Evolutionary conservation across 1,140 invertebrate species (phyloP).

Genomic region (Solenopsis fugax): DNA sequence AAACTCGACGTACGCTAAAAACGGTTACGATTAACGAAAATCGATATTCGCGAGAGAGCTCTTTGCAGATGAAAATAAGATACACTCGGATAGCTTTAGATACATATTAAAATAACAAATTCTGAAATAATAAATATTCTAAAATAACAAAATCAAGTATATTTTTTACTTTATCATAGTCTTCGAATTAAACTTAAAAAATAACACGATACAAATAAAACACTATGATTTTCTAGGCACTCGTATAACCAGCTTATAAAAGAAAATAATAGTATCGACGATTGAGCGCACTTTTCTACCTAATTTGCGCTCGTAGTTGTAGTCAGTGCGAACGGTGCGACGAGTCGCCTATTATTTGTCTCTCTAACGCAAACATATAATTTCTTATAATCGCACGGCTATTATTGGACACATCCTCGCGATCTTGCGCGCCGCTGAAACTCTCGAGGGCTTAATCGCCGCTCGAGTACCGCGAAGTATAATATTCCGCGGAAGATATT

Average conservation of each 20-base stretch:
- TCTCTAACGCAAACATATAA: constrained; percentile 28
- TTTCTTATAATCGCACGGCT: constrained; percentile 6
- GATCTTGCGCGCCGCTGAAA: constrained; percentile 15
- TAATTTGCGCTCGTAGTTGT: constrained; percentile 9
- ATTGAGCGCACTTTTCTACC: neutral
- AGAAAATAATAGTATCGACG: constrained; percentile 3
- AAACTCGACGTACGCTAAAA: neutral
- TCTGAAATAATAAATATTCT: neutral
- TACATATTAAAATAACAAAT: neutral
- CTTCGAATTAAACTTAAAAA: neutral
- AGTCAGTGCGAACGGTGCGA: neutral
- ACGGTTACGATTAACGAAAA: neutral
- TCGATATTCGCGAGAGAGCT: neutral
- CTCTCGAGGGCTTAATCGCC: constrained; percentile 23
- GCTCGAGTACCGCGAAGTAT: neutral
- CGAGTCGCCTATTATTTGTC: constrained; percentile 41
- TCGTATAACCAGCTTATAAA: neutral
- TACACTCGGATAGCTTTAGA: too few relatives aligned
- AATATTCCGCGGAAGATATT: constrained; percentile 20
- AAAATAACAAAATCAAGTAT: neutral
- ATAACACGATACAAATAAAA: neutral
- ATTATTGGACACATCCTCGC: neutral
- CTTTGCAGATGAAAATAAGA: neutral
- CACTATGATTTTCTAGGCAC: neutral
- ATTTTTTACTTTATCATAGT: neutral